Conservation (phyloP, 2,797 vertebrate genomes). For the Clarias fuscus region DNA sequence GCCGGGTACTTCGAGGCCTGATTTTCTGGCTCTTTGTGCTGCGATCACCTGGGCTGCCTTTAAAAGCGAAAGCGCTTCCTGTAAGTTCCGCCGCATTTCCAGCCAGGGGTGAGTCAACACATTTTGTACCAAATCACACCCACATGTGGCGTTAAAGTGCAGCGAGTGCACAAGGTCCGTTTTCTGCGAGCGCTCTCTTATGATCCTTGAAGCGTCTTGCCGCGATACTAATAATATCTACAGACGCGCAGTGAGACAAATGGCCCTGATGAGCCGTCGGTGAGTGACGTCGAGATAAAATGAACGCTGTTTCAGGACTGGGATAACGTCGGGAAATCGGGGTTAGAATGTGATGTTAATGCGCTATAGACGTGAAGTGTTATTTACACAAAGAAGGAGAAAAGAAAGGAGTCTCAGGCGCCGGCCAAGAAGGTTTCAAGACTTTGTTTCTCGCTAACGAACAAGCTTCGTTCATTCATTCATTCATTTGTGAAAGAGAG, state of each 20-base stretch:
- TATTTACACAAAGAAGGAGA: neutral
- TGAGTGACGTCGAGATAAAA: too few relatives aligned
- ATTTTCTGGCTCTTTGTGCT: neutral
- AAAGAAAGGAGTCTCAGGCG: constrained; percentile 2
- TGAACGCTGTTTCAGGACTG: neutral
- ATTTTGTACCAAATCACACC: constrained; percentile 21
- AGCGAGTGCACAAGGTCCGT: neutral
- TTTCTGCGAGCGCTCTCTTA: neutral
- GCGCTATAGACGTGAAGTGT: too few relatives aligned
- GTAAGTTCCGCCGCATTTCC: constrained; percentile 6
- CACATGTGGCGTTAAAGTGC: constrained; percentile 6
- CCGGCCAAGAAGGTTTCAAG: neutral
- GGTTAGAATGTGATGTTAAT: neutral
- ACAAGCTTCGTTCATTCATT: neutral
- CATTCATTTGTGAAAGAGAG: neutral
- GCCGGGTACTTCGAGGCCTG: neutral
- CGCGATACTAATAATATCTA: neutral
- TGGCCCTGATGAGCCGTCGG: too few relatives aligned
- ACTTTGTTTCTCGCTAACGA: neutral
- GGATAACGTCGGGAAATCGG: neutral
- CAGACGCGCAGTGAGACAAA: neutral
- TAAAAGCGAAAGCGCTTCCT: constrained; percentile 32
- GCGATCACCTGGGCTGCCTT: constrained; percentile 18
- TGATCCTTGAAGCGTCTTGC: neutral
- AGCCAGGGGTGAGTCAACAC: constrained; percentile 14